Evolutionary conservation across 1,140 invertebrate species (phyloP), one percentile per base, ranked within the genome.

Genomic region (Penaeus japonicus): DNA sequence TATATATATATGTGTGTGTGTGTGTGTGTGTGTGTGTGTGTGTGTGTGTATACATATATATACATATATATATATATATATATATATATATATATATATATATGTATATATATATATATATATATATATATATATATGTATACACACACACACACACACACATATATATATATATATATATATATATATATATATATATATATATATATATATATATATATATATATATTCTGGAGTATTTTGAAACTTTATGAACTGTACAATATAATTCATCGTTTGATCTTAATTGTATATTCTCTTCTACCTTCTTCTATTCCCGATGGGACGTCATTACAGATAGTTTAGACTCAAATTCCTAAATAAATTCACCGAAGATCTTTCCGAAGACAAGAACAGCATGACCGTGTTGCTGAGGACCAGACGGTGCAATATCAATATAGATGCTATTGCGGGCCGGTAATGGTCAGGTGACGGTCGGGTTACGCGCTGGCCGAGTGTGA

Each of bases 141-240:
- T 73, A 73, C 27, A 73, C 27, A 73, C 5, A 73, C 18, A 73
- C 27, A 27, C 27, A 73, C 27, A 1, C 27, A 73, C 27, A n/a
- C 18, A 5, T 73, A 73, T 73, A 27, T 73, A 73, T 5, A 73
- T 73, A 73, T 70, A n/a, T 70, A 70, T 70, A 70, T 70, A 70
- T 70, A 18, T 70, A n/a, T 70, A 70, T 22, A 70, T 70, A 70
- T 70, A 70, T n/a, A 70, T 70, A n/a, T 70, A 70, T 70, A 70
- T 70, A 70, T 70, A 70, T 70, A 70, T 70, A n/a, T 65, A 65
- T 65, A 65, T 65, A 65, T 65, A 65, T 65, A 15, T 65, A 65
- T 65, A 65, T 65, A 65, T 4, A 15, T 15, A 65, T 65, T 65
- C 57, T 59, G 57, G n/a, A 59, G 57, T 59, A 59, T 59, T 59